phyloP scores from a whole-genome alignment of 2,888 invertebrate species.

The Rhaphigaster nebulosa region DNA sequence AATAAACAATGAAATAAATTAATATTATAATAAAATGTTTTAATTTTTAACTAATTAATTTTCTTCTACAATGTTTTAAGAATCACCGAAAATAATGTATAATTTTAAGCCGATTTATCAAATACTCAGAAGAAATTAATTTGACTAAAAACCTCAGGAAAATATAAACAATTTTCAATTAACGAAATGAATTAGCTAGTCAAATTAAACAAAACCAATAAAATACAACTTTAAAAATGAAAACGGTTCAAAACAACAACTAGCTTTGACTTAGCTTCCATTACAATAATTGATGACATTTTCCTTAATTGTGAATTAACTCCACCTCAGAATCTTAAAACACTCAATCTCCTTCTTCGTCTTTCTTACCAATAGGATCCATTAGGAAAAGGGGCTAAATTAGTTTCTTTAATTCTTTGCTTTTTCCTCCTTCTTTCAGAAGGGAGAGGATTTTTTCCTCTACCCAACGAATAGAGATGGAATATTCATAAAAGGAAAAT shows the following conservation, averaged over 20 bases:
- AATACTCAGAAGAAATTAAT: not conserved
- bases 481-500: not conserved
- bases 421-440: not conserved
- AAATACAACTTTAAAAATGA: not conserved
- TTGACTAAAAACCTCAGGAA: not conserved
- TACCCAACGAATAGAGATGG: not conserved
- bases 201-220: not conserved
- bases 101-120: not conserved
- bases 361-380: not conserved
- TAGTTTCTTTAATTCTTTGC: not conserved
- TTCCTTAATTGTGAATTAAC: not conserved
- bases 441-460: not conserved
- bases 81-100: too few species aligned
- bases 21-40: too few species aligned
- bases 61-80: too few species aligned
- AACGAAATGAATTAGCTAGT: not conserved
- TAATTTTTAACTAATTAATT: not conserved
- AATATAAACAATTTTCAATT: not conserved
- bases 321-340: not conserved
- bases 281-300: not conserved
- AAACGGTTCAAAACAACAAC: not conserved
- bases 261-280: not conserved
- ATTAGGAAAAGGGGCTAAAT: not conserved
- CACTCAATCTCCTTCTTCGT: not conserved
- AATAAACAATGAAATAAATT: too few species aligned